These are phyloP conservation scores for Andricus grossulariae DNA, from an alignment of 1,140 invertebrate genomes.

Conservation along the genomic window DNA sequence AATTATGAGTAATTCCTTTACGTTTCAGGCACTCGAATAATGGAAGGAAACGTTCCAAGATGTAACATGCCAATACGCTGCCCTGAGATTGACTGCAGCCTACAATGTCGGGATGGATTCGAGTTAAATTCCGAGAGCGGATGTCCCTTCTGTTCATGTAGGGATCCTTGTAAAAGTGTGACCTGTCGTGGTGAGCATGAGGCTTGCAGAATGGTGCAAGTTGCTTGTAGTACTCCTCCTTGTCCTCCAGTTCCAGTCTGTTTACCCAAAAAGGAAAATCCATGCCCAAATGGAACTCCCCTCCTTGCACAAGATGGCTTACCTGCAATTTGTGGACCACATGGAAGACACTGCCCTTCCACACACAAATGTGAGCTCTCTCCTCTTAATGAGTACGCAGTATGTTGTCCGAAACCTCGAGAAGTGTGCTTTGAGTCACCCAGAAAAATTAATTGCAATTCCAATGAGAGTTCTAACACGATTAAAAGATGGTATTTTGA, in stretches of 20 bases:
- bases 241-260: constrained; percentile 88
- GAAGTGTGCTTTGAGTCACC: constrained; percentile 88
- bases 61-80: constrained; percentile 78
- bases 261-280: constrained; percentile 85
- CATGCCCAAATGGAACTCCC: constrained; percentile 82
- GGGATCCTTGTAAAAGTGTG: constrained; percentile 85
- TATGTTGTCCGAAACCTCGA: constrained; percentile 90
- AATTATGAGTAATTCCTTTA: neutral
- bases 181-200: constrained; percentile 84
- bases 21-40: constrained; percentile 68
- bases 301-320: constrained; percentile 77
- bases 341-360: constrained; percentile 84
- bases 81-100: constrained; percentile 78
- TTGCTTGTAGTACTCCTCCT: constrained; percentile 77
- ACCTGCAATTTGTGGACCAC: constrained; percentile 83
- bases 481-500: constrained; percentile 86
- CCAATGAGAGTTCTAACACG: constrained; percentile 74
- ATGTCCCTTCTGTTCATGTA: constrained; percentile 85
- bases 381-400: constrained; percentile 85
- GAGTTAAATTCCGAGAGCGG: constrained; percentile 80
- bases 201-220: constrained; percentile 78
- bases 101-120: constrained; percentile 82
- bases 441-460: constrained; percentile 54
- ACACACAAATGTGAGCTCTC: constrained; percentile 90
- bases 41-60: constrained; percentile 61